These are phyloP conservation scores for Pristiophorus japonicus DNA, from an alignment of 2,113 vertebrate genomes.

Conservation along the genomic window DNA sequence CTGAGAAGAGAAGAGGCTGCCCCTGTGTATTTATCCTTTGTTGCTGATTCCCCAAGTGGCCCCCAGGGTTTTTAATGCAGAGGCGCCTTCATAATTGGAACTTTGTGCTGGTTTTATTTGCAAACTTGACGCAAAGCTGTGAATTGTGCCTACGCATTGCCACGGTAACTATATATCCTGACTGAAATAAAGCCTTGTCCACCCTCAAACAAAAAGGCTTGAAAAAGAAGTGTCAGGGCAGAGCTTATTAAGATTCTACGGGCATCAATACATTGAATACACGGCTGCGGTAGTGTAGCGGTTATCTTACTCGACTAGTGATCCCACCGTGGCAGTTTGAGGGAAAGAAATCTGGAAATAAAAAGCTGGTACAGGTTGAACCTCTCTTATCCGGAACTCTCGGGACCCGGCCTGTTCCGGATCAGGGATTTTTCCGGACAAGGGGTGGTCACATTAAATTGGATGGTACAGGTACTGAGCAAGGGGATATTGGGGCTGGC, in stretches of 20 bases:
- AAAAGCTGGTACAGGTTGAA: not conserved
- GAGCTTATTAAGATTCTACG: not conserved
- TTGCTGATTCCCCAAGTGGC: not conserved
- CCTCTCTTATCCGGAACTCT: too few relatives aligned
- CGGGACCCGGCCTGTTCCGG: too few relatives aligned
- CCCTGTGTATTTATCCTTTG: not conserved
- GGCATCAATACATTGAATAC: not conserved
- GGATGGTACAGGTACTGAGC: too few relatives aligned
- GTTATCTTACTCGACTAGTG: not conserved
- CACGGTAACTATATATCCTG: not conserved
- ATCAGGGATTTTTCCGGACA: too few relatives aligned
- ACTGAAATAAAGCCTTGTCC: slow-evolving; percentile 20
- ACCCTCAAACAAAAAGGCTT: not conserved
- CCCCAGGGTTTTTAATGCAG: too few relatives aligned
- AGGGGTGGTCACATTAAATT: too few relatives aligned
- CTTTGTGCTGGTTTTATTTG: not conserved
- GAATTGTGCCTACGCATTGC: not conserved
- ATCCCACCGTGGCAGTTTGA: not conserved
- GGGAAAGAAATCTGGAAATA: not conserved
- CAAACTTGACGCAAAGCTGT: not conserved
- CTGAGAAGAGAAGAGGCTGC: not conserved
- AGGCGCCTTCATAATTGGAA: not conserved
- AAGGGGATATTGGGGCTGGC: too few relatives aligned
- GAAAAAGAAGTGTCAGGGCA: not conserved
- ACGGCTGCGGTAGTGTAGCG: not conserved